Conservation (phyloP, 2,888 invertebrate genomes). For the Malachius bipustulatus region DNA sequence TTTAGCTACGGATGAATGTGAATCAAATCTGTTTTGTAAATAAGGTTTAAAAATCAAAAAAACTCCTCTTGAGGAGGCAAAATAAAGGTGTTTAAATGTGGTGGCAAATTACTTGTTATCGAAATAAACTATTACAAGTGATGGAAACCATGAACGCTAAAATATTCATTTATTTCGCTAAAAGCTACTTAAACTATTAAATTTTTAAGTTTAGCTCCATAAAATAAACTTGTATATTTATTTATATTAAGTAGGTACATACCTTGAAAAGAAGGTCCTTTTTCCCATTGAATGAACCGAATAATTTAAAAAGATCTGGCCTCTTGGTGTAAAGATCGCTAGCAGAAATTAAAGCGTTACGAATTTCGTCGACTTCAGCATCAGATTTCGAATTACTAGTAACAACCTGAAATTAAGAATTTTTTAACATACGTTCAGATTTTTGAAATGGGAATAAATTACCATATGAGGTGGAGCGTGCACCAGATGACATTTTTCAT, state of each 20-base stretch:
- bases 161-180: no score
- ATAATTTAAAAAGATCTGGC: slow-evolving; percentile 51
- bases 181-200: no score
- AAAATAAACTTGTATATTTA: no score
- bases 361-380: slow-evolving; percentile 43
- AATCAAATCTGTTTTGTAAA: no score
- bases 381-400: slow-evolving; percentile 33
- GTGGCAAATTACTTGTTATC: no score
- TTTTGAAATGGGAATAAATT: slow-evolving; percentile 14
- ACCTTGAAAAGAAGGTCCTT: slow-evolving; percentile 44
- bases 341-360: slow-evolving; percentile 48
- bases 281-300: slow-evolving; percentile 45
- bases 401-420: slow-evolving; percentile 31
- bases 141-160: no score
- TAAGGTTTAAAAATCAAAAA: no score
- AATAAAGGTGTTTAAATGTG: no score
- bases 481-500: slow-evolving; percentile 48
- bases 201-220: no score
- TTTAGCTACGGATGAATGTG: no score
- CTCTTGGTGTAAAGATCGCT: slow-evolving; percentile 43
- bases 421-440: slow-evolving; percentile 3
- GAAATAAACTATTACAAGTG: no score
- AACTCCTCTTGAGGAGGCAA: no score
- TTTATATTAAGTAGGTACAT: slow-evolving; percentile 13
- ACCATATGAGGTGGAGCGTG: slow-evolving; percentile 46